phyloP scores from a whole-genome alignment of 53 echinoderm and acorn worm genomes.

The Echinarachnius parma region DNA sequence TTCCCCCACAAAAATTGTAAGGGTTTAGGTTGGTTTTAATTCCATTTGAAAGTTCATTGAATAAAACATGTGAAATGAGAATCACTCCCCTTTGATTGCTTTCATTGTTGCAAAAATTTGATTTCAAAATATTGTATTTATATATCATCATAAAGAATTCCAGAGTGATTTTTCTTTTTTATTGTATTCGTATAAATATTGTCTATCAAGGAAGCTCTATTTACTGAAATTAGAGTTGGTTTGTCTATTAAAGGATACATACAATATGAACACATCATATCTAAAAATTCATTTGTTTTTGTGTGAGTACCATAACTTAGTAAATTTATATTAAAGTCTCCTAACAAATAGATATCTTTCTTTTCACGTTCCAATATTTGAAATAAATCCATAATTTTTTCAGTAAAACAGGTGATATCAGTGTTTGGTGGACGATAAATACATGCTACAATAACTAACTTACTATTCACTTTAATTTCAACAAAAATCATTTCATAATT shows the following conservation, averaged over 20 bases:
- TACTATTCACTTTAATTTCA: neutral
- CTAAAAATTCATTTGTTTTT: conserved; percentile 29
- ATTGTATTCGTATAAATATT: conserved; percentile 39
- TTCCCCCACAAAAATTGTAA: no score
- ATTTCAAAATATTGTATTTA: neutral
- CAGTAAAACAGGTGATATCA: neutral
- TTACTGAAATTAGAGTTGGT: conserved; percentile 21
- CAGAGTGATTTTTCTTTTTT: no score
- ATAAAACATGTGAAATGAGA: no score
- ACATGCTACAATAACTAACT: neutral
- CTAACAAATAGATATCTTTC: conserved; percentile 35
- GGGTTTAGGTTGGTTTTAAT: no score
- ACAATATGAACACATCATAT: conserved; percentile 12
- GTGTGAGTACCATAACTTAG: conserved; percentile 34
- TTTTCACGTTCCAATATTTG: conserved; percentile 1
- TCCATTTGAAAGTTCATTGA: no score
- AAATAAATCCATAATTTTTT: neutral
- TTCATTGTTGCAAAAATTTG: no score
- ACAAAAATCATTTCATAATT: neutral
- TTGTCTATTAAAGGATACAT: conserved; percentile 22
- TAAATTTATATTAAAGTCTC: conserved; percentile 41
- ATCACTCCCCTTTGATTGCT: no score
- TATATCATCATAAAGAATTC: no score
- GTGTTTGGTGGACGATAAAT: neutral
- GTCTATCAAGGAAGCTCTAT: conserved; percentile 30